Base-by-base conservation (phyloP, 1,140 invertebrate genomes). In the Drosophila elegans region DNA sequence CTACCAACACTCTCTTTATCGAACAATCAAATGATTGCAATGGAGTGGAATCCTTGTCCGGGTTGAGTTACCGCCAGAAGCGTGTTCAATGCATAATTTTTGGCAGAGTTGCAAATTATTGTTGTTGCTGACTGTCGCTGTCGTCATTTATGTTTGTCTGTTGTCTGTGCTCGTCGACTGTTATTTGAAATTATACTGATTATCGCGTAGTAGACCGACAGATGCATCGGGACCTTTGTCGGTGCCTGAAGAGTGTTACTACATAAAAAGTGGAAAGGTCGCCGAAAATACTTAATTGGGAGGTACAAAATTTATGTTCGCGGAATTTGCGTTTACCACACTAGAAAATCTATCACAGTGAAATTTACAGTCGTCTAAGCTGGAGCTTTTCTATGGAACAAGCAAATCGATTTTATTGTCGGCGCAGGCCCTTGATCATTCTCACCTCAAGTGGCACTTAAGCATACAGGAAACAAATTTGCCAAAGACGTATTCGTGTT, bases 91-190 rank as follows among this genome's bases (percentile, higher is more conserved):
- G 68, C 74, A 86, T 78, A 66, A 71, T 57, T 78, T 67, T 81
- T 75, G 46, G 41, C 49, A 44, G 42, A 62, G 63, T 75, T 80
- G 67, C 62, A 69, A 60, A 59, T 61, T 71, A 60, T 73, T 85
- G 51, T 73, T 76, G 46, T 68, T 53, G 32, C 38, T 34, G 52
- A 46, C 55, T 74, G 71, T 34, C 34, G 59, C 41, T 53, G 51
- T 74, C 71, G 57, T 75, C 67, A 79, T 73, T 68, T 73, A 46
- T 77, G 74, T 85, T 80, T 84, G 66, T 61, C 13, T 46, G 72
- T 56, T 84, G 81, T 80, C 73, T 85, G 63, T 74, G 59, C 73
- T 85, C 80, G 81, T 49, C 52, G 67, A 80, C 49, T 67, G 77
- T 51, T 64, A 57, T 66, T 69, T 60, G 73, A 55, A 62, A 59